Evolutionary conservation across 1,140 invertebrate genomes (phyloP).

Genomic region (Helicoverpa zea): DNA sequence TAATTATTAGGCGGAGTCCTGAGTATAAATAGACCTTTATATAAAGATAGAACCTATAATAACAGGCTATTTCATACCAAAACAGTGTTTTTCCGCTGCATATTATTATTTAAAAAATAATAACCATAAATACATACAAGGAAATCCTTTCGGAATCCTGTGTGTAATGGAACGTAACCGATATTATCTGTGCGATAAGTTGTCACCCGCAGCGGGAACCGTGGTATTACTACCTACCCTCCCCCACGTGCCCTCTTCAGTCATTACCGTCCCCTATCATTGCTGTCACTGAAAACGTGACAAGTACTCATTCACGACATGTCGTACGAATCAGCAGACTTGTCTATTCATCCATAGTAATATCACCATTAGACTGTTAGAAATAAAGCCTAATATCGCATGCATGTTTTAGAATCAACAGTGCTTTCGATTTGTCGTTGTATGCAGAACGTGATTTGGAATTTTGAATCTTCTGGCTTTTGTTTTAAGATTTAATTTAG

Average conservation of each 20-base stretch:
- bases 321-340: neutral
- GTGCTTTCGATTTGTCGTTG: neutral
- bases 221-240: conserved; percentile 29
- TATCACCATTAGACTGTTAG: neutral
- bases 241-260: conserved; percentile 1
- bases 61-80: neutral
- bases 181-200: conserved; percentile 34
- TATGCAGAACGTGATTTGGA: neutral
- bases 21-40: neutral
- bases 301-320: conserved; percentile 7
- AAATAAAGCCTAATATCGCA: conserved; percentile 2
- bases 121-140: neutral
- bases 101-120: neutral
- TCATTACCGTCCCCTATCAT: conserved; percentile 38
- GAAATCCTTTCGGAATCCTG: conserved; percentile 25
- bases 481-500: conserved; percentile 5
- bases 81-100: neutral
- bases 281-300: conserved; percentile 15
- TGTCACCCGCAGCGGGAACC: conserved; percentile 12
- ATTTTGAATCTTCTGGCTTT: neutral
- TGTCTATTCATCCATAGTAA: neutral
- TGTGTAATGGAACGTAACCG: neutral
- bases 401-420: conserved; percentile 5
- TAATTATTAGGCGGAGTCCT: neutral
- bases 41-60: neutral